A percentile compares a stretch with the other conserved stretches of the same genome.
phyloP scores from a whole-genome alignment of 2,888 invertebrate genomes.

The Hemicrepidius hirtus region DNA sequence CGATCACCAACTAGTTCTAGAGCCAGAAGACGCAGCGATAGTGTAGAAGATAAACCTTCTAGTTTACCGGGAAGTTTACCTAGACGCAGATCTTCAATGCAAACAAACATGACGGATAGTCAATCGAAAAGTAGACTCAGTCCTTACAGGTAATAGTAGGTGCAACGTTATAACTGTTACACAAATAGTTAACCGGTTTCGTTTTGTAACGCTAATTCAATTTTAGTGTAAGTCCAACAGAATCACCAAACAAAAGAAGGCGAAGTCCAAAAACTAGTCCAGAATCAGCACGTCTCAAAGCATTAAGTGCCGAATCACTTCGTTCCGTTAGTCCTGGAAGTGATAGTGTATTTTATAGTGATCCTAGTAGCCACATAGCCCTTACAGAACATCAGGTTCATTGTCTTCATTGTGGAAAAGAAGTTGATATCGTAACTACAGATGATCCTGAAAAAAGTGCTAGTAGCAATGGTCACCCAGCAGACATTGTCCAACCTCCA shows the following conservation, averaged over 20 bases:
- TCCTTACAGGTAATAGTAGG: slow-evolving; percentile 67
- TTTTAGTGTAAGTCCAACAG: slow-evolving; percentile 71
- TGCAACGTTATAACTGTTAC: neutral
- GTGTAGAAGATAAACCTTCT: slow-evolving; percentile 66
- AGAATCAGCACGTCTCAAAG: slow-evolving; percentile 79
- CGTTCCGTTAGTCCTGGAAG: slow-evolving; percentile 93
- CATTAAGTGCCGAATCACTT: slow-evolving; percentile 89
- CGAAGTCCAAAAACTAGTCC: slow-evolving; percentile 67
- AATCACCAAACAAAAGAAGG: slow-evolving; percentile 71
- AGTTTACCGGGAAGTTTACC: slow-evolving; percentile 75
- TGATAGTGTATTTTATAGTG: slow-evolving; percentile 93
- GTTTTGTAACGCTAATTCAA: neutral
- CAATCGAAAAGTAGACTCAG: slow-evolving; percentile 61
- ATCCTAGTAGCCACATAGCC: slow-evolving; percentile 77
- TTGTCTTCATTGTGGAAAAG: slow-evolving; percentile 89
- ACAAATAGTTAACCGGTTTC: neutral
- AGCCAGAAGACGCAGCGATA: slow-evolving; percentile 61
- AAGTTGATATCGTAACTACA: slow-evolving; percentile 74
- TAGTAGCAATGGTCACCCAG: slow-evolving; percentile 60
- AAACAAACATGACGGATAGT: slow-evolving; percentile 66
- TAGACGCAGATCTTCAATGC: slow-evolving; percentile 77
- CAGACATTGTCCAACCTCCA: slow-evolving; percentile 89
- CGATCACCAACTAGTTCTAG: slow-evolving; percentile 76
- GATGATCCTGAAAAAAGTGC: slow-evolving; percentile 66
- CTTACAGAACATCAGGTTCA: slow-evolving; percentile 75